A percentile compares a stretch with the other conserved stretches of the same genome.
Evolutionary conservation across 2,797 vertebrate species (phyloP).

Genomic region (Lithobates sylvaticus): DNA sequence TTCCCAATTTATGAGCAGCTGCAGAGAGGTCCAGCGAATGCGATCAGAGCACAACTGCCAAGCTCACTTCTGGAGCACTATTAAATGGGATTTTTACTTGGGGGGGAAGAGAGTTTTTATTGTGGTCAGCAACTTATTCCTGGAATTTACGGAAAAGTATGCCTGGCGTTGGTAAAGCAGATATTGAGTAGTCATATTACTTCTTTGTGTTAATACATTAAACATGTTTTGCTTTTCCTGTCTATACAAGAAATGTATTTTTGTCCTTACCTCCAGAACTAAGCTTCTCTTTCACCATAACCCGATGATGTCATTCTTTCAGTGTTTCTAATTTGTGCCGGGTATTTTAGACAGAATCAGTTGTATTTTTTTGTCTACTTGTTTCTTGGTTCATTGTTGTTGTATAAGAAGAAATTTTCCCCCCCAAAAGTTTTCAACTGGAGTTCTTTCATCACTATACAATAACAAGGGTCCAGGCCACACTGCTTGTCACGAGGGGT

Average conservation of each 20-base stretch:
- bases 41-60: constrained; percentile 28
- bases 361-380: neutral
- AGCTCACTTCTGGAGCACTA: neutral
- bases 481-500: too few relatives aligned
- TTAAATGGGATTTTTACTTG: constrained; percentile 38
- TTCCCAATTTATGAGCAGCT: constrained; percentile 50
- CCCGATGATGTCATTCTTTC: neutral
- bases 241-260: neutral
- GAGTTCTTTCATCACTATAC: too few relatives aligned
- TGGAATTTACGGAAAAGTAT: constrained; percentile 45
- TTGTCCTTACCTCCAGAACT: neutral
- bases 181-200: neutral
- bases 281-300: neutral
- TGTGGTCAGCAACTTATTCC: constrained; percentile 32
- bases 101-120: constrained; percentile 38
- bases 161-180: constrained; percentile 3
- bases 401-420: neutral
- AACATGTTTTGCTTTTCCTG: neutral
- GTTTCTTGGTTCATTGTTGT: neutral
- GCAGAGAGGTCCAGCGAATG: constrained; percentile 11
- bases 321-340: neutral
- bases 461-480: too few relatives aligned
- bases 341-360: neutral
- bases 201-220: neutral
- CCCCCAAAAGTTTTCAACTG: neutral